Base-by-base conservation (phyloP, 2,888 invertebrate species). In the Conus canariensis region DNA sequence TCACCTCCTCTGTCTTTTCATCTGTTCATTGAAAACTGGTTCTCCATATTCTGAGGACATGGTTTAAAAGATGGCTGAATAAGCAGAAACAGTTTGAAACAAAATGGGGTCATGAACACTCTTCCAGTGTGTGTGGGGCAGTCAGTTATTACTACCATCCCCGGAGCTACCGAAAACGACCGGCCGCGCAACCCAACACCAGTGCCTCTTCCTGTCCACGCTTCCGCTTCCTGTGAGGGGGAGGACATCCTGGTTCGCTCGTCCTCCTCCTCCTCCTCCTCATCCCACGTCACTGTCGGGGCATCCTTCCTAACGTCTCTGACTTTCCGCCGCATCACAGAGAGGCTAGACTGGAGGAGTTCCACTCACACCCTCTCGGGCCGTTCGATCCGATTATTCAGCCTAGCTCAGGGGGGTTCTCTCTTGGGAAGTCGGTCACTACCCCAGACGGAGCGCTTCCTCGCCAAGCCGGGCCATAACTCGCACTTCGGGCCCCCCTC, bases 31-130 rank as follows among this genome's bases (percentile, higher is more conserved):
- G 64, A 64, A 64, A 64, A 64, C 45, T 64, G 64, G 64, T 14
- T 4, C 30, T 45, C 12, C 22, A 7, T 9, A 30, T 10, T 30
- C 45, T 0, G 16, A n/a, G 10, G 16, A 64, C 64, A 64, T 16
- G 12, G 64, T 64, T 45, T 45, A 1, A 64, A 10, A 16, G 12
- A 64, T 64, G 64, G 10, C 64, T 64, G 64, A 64, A 4, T 16
- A 10, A 64, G 64, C 64, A 64, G 16, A 64, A 64, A 64, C 64
- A 16, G 64, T 10, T 45, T 45, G 4, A 45, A 45, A 45, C 16
- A 56, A 25, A 30, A 89, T 89, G 89, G 89, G 89, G 89, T 85
- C 89, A 85, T 89, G 89, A 89, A 64, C 67, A 25, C 85, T n/a
- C n/a, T 56, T 30, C 82, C 9, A 22, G 70, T 89, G 56, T n/a